phyloP scores from a whole-genome alignment of 2,888 invertebrate species.

The Tridacna crocea region DNA sequence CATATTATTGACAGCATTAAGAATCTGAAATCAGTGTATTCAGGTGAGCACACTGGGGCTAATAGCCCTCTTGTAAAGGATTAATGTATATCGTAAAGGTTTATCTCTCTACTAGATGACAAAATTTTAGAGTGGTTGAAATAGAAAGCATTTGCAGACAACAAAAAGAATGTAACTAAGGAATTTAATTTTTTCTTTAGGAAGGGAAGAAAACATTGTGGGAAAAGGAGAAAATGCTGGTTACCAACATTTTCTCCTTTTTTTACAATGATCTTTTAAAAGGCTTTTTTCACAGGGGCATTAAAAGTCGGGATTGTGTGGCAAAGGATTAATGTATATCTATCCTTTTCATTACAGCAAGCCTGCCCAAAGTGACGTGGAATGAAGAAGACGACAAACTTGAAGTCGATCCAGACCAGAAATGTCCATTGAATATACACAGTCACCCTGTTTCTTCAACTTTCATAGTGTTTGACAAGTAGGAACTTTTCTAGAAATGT shows the following conservation, averaged over 20 bases:
- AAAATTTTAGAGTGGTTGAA: no score
- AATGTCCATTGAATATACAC: conserved; percentile 86
- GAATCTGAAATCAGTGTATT: no score
- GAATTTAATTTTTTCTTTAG: no score
- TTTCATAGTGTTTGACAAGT: conserved; percentile 91
- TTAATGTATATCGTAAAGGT: no score
- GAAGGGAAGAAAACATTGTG: background rate
- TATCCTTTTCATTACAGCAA: conserved; percentile 86
- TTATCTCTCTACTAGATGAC: no score
- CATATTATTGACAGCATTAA: no score
- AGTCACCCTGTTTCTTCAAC: conserved; percentile 89
- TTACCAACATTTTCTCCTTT: background rate
- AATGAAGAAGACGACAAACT: conserved; percentile 89
- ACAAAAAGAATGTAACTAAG: no score
- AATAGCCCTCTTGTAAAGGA: no score
- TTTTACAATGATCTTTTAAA: background rate
- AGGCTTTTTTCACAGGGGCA: background rate
- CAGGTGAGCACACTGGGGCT: no score
- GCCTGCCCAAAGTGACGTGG: conserved; percentile 89
- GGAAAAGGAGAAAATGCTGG: background rate
- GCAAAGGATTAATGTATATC: background rate
- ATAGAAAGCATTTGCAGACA: no score
- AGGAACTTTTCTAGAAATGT: conserved; percentile 79
- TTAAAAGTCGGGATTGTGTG: background rate
- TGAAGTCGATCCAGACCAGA: conserved; percentile 87